Percentiles rank a stretch among this genome's conserved stretches.
Evolutionary conservation across 2,113 vertebrate species (phyloP).

Genomic region (Gasterosteus nipponicus): DNA sequence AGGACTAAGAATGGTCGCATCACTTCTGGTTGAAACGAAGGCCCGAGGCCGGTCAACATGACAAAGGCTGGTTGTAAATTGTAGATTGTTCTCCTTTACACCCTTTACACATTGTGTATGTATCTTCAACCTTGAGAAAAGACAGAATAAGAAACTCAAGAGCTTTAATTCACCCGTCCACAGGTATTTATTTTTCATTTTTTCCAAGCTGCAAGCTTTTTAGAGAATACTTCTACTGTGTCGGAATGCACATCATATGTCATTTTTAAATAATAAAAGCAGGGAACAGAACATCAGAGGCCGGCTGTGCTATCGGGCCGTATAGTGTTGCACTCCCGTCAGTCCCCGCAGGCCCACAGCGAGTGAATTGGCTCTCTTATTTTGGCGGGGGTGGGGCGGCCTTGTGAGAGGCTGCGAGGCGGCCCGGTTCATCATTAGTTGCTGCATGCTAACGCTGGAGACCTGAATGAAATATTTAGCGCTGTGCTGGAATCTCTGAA

Average conservation of each 20-base stretch:
- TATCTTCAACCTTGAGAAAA: slow-evolving; percentile 1
- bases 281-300: background rate
- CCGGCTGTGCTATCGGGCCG: background rate
- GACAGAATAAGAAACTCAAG: background rate
- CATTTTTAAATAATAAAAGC: background rate
- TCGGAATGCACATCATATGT: background rate
- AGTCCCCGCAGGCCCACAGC: slow-evolving; percentile 23
- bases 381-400: background rate
- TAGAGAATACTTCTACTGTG: background rate
- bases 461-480: slow-evolving; percentile 72
- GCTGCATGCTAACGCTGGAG: slow-evolving; percentile 45
- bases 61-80: slow-evolving; percentile 49
- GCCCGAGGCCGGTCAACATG: slow-evolving; percentile 37
- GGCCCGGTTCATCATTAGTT: slow-evolving; percentile 51
- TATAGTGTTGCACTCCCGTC: slow-evolving; percentile 35
- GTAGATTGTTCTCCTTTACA: slow-evolving; percentile 9
- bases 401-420: slow-evolving; percentile 13
- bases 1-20: slow-evolving; percentile 40
- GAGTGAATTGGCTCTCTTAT: slow-evolving; percentile 27
- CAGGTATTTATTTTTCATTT: background rate
- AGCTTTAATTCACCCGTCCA: background rate
- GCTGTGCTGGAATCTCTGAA: slow-evolving; percentile 48
- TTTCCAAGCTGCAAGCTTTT: background rate
- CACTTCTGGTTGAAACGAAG: slow-evolving; percentile 8
- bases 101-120: slow-evolving; percentile 12